phyloP scores from a whole-genome alignment of 2,797 vertebrate genomes.

The Danio choprae region DNA sequence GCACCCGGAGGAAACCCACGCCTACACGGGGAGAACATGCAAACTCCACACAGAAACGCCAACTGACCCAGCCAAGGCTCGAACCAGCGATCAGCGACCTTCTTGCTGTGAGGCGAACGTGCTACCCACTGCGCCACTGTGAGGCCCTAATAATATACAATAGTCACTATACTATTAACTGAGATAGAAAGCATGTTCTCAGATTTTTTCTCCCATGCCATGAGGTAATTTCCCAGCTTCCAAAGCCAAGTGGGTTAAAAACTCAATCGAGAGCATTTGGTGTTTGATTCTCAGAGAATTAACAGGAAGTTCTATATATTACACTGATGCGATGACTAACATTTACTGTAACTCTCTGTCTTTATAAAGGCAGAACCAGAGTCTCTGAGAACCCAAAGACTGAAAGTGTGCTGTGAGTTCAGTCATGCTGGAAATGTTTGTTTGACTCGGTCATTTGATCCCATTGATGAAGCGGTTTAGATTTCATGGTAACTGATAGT shows the following conservation, averaged over 20 bases:
- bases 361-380: background rate
- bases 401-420: background rate
- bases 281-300: background rate
- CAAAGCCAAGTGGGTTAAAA: background rate
- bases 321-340: background rate
- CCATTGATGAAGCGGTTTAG: background rate
- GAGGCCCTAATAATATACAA: too few species aligned
- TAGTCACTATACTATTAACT: too few species aligned
- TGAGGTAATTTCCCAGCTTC: too few species aligned
- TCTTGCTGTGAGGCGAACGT: too few species aligned
- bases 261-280: background rate
- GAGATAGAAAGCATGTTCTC: too few species aligned
- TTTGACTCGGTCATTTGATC: constrained; percentile 6
- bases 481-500: background rate
- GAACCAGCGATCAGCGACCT: too few species aligned
- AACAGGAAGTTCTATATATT: constrained; percentile 2
- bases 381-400: background rate
- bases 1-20: too few species aligned
- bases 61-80: too few species aligned
- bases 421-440: background rate
- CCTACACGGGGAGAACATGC: too few species aligned
- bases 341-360: constrained; percentile 3
- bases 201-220: too few species aligned
- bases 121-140: too few species aligned
- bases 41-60: too few species aligned